A percentile compares a stretch with the other conserved stretches of the same genome.
These are phyloP conservation scores for Ditylenchus weischeri DNA, from an alignment of 2,888 invertebrate genomes.

Conservation along the genomic window DNA sequence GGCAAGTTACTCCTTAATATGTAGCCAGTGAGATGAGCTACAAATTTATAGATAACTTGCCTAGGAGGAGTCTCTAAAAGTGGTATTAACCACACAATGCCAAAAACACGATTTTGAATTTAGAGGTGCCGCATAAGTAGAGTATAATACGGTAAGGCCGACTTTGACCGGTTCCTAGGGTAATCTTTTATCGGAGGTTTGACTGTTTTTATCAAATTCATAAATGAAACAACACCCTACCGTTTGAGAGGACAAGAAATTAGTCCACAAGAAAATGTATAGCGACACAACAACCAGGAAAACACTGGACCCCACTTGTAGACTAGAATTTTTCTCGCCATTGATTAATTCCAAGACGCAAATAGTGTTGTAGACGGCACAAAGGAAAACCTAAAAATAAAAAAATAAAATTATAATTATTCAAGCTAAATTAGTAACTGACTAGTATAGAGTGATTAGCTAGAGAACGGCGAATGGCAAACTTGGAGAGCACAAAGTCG, in stretches of 20 bases:
- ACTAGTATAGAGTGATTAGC: constrained; percentile 47
- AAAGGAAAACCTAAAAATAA: constrained; percentile 37
- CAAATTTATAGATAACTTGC: too few relatives aligned
- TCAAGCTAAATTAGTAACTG: not conserved
- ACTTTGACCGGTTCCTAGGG: too few relatives aligned
- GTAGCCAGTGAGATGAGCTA: too few relatives aligned
- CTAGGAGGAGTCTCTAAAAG: too few relatives aligned
- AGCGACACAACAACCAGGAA: constrained; percentile 38
- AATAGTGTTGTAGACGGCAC: constrained; percentile 30
- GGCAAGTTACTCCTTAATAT: too few relatives aligned
- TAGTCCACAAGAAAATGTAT: constrained; percentile 42
- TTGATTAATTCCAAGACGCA: constrained; percentile 21
- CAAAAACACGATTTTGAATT: too few relatives aligned
- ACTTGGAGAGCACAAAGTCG: constrained; percentile 45
- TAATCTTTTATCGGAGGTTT: not conserved
- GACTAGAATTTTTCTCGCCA: constrained; percentile 5
- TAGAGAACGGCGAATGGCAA: constrained; percentile 41
- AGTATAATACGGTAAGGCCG: too few relatives aligned
- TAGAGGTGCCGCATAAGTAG: too few relatives aligned
- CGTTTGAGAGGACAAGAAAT: constrained; percentile 25
- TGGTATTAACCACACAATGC: too few relatives aligned
- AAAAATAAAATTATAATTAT: not conserved
- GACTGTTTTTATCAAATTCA: not conserved
- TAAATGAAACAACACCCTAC: not conserved
- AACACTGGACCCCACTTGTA: constrained; percentile 32